Base-by-base conservation (phyloP, 1,140 invertebrate genomes). In the Pseudomyrmex flavicornis region DNA sequence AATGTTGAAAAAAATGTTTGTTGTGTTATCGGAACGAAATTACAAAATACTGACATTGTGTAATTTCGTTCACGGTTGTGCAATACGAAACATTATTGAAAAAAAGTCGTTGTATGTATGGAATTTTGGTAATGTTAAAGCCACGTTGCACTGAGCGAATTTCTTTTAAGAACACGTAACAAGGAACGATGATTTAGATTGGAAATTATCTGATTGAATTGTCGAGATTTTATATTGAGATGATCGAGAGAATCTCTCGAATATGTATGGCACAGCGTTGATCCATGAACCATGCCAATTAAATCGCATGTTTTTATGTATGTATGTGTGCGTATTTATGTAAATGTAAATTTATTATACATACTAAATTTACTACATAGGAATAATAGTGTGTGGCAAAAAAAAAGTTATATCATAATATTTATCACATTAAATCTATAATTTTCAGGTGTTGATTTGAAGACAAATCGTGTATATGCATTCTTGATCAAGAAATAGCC, bases 231-330 rank as follows among this genome's bases (percentile, higher is more conserved):
- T 17, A n/a, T 26, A 75, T 54, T 1, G 15, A 5, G 12, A 26
- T 20, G 15, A 48, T 63, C 61, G 22, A n/a, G 50, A 15, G 7
- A 20, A 63, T 35, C 66, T 50, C 46, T 58, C 20, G 65, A 46
- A 61, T 59, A 68, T 70, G 56, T 70, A 88, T 82, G 86, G 77
- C 83, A 85, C 83, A 88, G 72, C 70, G 56, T 82, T 83, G 83
- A 82, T 35, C 5, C 5, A 80, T 83, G 83, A 82, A 0, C 5
- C 5, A 80, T 13, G 35, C 59, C 52, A 77, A n/a, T 26, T 56
- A 59, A 66, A 26, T 12, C 44, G 44, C 15, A 48, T n/a, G 17
- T 12, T 77, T 44, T 58, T 66, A 59, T 66, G 56, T 87, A 70
- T 83, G 35, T 50, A 75, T 58, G 75, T 74, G 4, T 54, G 66